Evolutionary conservation across 2,888 invertebrate genomes (phyloP).

Genomic region (Ellobium chinense): DNA sequence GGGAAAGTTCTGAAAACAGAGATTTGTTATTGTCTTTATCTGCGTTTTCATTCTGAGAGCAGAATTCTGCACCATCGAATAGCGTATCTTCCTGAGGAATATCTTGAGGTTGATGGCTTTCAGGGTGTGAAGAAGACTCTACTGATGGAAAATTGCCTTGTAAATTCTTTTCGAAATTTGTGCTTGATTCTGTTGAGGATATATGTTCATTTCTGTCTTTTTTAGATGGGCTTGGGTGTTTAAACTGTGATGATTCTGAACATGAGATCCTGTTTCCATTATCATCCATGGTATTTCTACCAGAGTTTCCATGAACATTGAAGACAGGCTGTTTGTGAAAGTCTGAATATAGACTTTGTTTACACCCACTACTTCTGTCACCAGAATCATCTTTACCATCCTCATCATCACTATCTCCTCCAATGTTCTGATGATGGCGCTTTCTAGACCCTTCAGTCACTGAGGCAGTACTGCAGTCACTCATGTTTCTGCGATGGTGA

Average conservation of each 20-base stretch:
- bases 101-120: background rate
- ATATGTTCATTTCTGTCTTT: background rate
- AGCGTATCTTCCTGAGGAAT: background rate
- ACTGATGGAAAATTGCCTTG: background rate
- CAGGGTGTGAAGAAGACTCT: background rate
- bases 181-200: background rate
- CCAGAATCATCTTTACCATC: background rate
- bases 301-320: background rate
- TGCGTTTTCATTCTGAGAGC: background rate
- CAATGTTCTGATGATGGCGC: conserved; percentile 40
- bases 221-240: background rate
- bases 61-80: background rate
- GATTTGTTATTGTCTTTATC: conserved; percentile 7
- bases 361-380: conserved; percentile 10
- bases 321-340: background rate
- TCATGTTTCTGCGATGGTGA: conserved; percentile 28
- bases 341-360: conserved; percentile 38
- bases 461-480: conserved; percentile 31
- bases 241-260: background rate
- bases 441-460: conserved; percentile 41
- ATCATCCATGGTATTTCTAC: background rate
- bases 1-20: conserved; percentile 25
- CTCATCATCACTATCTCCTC: conserved; percentile 39
- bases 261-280: conserved; percentile 14
- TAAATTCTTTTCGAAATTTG: background rate